Evolutionary conservation across 2,888 invertebrate genomes (phyloP).

Genomic region (Metopia argyrocephala): DNA sequence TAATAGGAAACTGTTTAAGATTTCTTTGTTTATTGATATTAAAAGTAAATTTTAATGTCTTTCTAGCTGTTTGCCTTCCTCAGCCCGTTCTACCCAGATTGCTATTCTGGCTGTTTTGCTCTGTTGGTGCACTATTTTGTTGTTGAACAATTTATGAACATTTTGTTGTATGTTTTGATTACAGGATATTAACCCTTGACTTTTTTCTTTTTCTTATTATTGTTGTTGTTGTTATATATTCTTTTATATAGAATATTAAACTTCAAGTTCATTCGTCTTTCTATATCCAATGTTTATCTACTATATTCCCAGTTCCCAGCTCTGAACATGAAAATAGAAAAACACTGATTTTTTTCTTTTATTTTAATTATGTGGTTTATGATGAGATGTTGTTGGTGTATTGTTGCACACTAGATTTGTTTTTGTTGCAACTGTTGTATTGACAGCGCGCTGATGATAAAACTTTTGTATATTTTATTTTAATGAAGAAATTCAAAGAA

Average conservation of each 20-base stretch:
- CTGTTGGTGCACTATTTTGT: neutral
- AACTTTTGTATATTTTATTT: too few relatives aligned
- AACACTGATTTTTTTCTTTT: neutral
- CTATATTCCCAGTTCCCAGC: too few relatives aligned
- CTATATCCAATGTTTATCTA: neutral
- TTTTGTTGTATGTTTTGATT: constrained; percentile 66
- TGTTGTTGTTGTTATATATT: constrained; percentile 18
- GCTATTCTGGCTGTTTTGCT: neutral
- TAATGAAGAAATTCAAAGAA: too few relatives aligned
- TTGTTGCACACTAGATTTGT: too few relatives aligned
- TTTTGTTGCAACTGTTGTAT: too few relatives aligned
- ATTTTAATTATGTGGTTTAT: neutral
- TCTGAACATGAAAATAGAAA: neutral
- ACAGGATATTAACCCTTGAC: constrained; percentile 67
- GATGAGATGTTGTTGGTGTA: constrained; percentile 37
- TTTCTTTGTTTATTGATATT: neutral
- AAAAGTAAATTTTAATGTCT: constrained; percentile 5
- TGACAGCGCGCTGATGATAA: too few relatives aligned
- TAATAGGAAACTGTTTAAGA: too few relatives aligned
- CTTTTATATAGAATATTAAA: constrained; percentile 25
- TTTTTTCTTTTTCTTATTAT: neutral
- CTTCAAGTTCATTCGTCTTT: constrained; percentile 51
- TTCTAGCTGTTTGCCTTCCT: neutral
- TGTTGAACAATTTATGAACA: constrained; percentile 5
- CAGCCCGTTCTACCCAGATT: neutral